phyloP scores from a whole-genome alignment of 2,113 vertebrate species.

The Picathartes gymnocephalus region DNA sequence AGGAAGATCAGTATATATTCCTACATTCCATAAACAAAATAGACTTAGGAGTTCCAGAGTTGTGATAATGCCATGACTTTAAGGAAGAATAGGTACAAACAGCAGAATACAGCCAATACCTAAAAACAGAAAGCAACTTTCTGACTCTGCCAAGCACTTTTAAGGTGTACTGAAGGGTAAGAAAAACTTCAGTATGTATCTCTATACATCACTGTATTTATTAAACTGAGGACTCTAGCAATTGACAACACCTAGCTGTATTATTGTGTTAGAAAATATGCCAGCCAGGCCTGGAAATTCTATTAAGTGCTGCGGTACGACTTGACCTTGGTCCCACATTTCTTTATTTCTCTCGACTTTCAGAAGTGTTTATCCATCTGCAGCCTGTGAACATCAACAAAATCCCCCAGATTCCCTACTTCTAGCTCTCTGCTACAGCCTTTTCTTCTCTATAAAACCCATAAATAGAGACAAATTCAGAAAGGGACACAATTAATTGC shows the following conservation, averaged over 20 bases:
- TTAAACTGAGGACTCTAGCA: neutral
- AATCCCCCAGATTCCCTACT: neutral
- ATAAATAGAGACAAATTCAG: conserved; percentile 43
- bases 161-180: neutral
- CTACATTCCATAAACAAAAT: neutral
- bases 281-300: neutral
- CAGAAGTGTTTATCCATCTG: neutral
- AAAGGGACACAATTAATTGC: conserved; percentile 48
- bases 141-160: neutral
- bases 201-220: neutral
- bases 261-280: neutral
- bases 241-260: neutral
- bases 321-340: neutral
- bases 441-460: conserved; percentile 20
- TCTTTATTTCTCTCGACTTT: neutral
- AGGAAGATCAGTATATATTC: neutral
- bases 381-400: neutral
- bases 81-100: neutral
- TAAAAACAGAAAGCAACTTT: neutral
- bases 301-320: neutral
- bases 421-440: neutral
- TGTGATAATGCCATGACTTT: neutral
- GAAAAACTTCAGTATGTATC: neutral
- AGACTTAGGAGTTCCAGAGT: neutral
- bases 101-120: neutral